Percentiles rank a stretch among this genome's conserved stretches.
Evolutionary conservation across 2,113 vertebrate species (phyloP).

Genomic region (Seriola dumerili): DNA sequence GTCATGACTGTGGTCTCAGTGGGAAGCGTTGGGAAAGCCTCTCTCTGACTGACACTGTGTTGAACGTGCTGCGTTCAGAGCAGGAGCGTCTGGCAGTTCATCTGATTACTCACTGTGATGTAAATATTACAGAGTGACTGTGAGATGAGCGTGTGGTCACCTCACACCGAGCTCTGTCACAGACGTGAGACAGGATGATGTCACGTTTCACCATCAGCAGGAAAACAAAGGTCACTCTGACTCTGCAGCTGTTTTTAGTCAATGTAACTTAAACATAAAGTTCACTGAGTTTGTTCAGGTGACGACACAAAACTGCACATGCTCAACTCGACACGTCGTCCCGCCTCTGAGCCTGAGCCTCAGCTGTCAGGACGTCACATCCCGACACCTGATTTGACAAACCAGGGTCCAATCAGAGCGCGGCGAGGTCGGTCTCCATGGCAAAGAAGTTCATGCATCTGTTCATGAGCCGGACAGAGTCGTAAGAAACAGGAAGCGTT

Average conservation of each 20-base stretch:
- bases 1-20: background rate
- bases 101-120: conserved; percentile 27
- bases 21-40: background rate
- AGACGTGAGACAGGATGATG: background rate
- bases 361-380: too few relatives aligned
- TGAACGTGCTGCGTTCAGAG: background rate
- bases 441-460: too few relatives aligned
- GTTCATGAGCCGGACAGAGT: too few relatives aligned
- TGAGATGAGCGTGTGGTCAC: background rate
- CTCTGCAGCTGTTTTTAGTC: background rate
- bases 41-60: background rate
- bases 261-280: background rate
- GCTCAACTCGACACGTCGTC: too few relatives aligned
- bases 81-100: background rate
- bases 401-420: too few relatives aligned
- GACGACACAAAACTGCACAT: too few relatives aligned
- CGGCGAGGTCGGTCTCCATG: too few relatives aligned
- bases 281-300: too few relatives aligned
- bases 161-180: background rate
- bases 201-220: background rate
- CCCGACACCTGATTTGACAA: too few relatives aligned
- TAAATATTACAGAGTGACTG: conserved; percentile 15
- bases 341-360: too few relatives aligned
- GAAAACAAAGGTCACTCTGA: background rate
- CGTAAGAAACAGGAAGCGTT: too few relatives aligned